Conservation (phyloP, 2,888 invertebrate species). For the Chorisops tibialis region DNA sequence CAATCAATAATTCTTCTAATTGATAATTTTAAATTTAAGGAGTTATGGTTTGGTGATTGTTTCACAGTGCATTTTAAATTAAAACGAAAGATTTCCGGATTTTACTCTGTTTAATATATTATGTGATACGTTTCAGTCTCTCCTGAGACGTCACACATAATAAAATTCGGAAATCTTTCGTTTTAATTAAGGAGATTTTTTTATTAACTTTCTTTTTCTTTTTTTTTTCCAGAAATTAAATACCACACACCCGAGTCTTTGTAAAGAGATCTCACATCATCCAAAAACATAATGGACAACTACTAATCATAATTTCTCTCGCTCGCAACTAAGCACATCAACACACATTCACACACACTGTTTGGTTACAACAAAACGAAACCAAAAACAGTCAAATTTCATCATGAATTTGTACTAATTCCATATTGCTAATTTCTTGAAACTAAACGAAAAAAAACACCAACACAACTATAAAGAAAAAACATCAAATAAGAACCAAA, state of each 20-base stretch:
- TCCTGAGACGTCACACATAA: no score
- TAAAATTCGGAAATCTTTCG: no score
- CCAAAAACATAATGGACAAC: slow-evolving; percentile 16
- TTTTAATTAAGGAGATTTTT: no score
- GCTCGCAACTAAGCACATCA: background rate
- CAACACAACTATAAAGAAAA: background rate
- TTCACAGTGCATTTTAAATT: no score
- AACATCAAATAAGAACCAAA: no score
- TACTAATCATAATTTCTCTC: slow-evolving; percentile 1
- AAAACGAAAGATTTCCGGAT: no score
- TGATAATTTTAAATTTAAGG: no score
- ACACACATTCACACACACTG: background rate
- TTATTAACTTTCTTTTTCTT: background rate
- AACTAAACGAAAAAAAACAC: slow-evolving; percentile 13
- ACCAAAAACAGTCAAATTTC: background rate
- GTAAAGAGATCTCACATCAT: slow-evolving; percentile 10
- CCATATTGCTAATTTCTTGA: slow-evolving; percentile 10
- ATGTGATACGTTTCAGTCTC: no score
- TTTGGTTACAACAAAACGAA: slow-evolving; percentile 13
- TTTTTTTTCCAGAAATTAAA: slow-evolving; percentile 2
- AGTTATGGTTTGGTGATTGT: no score
- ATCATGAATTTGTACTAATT: slow-evolving; percentile 19
- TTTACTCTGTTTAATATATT: no score
- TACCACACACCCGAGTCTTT: slow-evolving; percentile 6
- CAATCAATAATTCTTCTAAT: no score